A percentile compares a stretch with the other conserved stretches of the same genome.
These are phyloP conservation scores for Uria lomvia DNA, from an alignment of 2,113 vertebrate species.

Conservation along the genomic window DNA sequence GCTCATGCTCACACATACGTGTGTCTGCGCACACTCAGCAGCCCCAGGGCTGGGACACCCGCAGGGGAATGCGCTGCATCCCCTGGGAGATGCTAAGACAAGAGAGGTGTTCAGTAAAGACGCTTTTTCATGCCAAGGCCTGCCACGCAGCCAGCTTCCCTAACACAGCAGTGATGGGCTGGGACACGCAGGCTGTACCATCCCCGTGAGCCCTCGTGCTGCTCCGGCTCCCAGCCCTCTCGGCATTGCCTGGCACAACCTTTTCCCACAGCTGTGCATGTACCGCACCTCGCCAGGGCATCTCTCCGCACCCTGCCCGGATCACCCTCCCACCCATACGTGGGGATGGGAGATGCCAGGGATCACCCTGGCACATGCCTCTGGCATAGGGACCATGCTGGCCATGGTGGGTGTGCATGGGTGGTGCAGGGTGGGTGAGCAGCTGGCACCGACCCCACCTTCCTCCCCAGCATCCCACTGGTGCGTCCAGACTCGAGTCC, in stretches of 20 bases:
- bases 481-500: rapidly evolving
- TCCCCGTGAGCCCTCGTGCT: background rate
- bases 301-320: background rate
- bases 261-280: background rate
- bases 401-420: rapidly evolving
- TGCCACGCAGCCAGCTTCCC: background rate
- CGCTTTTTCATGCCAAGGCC: slow-evolving; percentile 30
- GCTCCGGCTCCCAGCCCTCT: background rate
- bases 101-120: background rate
- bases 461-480: background rate
- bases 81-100: background rate
- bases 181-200: background rate
- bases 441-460: background rate
- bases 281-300: background rate
- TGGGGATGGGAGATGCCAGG: background rate
- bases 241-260: background rate
- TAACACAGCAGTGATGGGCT: background rate
- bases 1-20: background rate
- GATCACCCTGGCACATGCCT: rapidly evolving
- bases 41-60: background rate
- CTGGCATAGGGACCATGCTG: rapidly evolving
- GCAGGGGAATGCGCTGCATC: background rate
- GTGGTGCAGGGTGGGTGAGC: background rate
- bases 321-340: rapidly evolving
- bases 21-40: background rate